A percentile compares a stretch with the other conserved stretches of the same genome.
phyloP scores from a whole-genome alignment of 2,113 vertebrate species.

The Tyrannus savana region DNA sequence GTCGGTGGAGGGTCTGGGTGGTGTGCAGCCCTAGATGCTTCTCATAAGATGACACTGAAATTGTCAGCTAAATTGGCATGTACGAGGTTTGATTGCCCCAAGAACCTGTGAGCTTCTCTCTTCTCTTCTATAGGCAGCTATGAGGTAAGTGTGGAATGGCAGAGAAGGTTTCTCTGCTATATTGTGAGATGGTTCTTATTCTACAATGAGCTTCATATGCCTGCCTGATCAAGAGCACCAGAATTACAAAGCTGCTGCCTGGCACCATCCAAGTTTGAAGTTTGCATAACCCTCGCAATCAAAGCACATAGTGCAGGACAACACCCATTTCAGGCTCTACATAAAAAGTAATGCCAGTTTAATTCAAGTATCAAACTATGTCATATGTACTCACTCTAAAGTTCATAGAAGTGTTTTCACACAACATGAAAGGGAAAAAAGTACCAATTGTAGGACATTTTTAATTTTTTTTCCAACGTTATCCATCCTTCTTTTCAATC shows the following conservation, averaged over 20 bases:
- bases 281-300: not conserved
- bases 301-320: not conserved
- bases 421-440: not conserved
- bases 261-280: not conserved
- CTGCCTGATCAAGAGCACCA: not conserved
- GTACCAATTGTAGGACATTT: not conserved
- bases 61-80: not conserved
- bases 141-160: accelerated
- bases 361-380: not conserved
- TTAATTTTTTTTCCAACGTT: not conserved
- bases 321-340: not conserved
- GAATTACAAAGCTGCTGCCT: not conserved
- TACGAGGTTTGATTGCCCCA: not conserved
- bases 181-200: not conserved
- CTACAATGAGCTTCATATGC: not conserved
- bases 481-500: not conserved
- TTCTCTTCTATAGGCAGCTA: not conserved
- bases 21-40: not conserved
- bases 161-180: not conserved
- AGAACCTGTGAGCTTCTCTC: not conserved
- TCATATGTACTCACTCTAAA: not conserved
- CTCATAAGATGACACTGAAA: not conserved
- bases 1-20: not conserved
- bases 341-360: not conserved
- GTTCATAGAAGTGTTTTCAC: not conserved